Base-by-base conservation (phyloP, 2,888 invertebrate species). In the Machimus rusticus region DNA sequence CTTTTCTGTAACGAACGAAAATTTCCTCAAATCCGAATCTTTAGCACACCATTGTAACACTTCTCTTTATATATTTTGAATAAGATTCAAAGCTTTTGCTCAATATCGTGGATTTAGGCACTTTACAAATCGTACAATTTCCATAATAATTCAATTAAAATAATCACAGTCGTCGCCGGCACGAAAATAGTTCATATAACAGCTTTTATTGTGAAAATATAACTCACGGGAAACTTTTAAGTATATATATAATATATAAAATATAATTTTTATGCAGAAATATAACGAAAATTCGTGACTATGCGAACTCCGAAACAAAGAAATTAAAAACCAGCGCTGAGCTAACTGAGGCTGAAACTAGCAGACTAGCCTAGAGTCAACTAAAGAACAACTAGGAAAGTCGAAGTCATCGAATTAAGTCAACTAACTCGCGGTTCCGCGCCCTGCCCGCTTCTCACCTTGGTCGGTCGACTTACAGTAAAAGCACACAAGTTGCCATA, bases 351-450 rank as follows among this genome's bases (percentile, higher is more conserved):
- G 57, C 82, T 82, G 34, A 55, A 82, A 82, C 82, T 82, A 66
- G 37, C 57, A 34, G 66, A 82, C 82, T 82, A 39, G 57, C 37
- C 82, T 57, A 66, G 34, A 82, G 82, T 82, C 82, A 39, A 82
- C 82, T 82, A 82, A 82, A 82, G 82, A 82, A 82, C 82, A 85
- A 74, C 74, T 74, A 74, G 74, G 85, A 85, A 85, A 85, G 74
- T 74, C 85, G 74, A 85, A 85, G 57, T 84, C 82, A 66, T 66
- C 82, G 82, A 84, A 57, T 46, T 74, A 74, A 85, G 85, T 39
- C 74, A 43, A 74, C 74, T 85, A 85, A 31, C 28, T 74, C 39
- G 85, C 31, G 28, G 31, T 9, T 46, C 85, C 74, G 57, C 85
- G 43, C 46, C 8, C 74, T 9, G 43, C 31, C 43, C 46, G 31